Conservation (phyloP, 1,140 invertebrate species). For the Halyomorpha halys region DNA sequence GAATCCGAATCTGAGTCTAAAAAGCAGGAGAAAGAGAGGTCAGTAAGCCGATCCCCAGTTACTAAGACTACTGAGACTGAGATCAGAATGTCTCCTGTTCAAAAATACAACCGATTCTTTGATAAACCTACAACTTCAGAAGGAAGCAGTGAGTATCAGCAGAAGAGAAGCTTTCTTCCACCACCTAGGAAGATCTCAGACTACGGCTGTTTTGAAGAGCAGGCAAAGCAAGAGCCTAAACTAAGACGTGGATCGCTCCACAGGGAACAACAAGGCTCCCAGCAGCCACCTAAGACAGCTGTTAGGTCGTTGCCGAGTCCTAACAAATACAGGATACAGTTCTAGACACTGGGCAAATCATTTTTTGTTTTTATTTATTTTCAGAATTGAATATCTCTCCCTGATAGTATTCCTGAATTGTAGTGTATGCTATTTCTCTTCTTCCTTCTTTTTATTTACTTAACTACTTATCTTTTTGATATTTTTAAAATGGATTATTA, state of each 20-base stretch:
- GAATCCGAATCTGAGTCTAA: conserved; percentile 4
- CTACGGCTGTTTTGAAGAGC: conserved; percentile 29
- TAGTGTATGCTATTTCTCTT: too few relatives aligned
- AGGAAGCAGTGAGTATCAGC: conserved; percentile 22
- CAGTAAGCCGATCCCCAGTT: neutral
- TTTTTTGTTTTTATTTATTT: too few relatives aligned
- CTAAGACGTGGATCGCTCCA: conserved; percentile 31
- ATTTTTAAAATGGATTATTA: too few relatives aligned
- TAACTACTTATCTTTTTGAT: too few relatives aligned
- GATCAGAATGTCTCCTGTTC: conserved; percentile 3
- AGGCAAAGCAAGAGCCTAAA: conserved; percentile 30
- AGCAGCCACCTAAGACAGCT: conserved; percentile 22
- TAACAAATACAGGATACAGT: conserved; percentile 35
- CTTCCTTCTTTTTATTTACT: too few relatives aligned
- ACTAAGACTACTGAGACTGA: conserved; percentile 1
- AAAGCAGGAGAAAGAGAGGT: conserved; percentile 5
- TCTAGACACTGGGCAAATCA: conserved; percentile 22
- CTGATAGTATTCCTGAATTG: too few relatives aligned
- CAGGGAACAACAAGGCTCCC: conserved; percentile 26
- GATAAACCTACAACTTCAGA: conserved; percentile 13
- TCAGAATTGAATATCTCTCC: too few relatives aligned
- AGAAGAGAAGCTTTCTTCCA: conserved; percentile 29
- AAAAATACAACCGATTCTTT: conserved; percentile 17
- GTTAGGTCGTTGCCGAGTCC: conserved; percentile 32
- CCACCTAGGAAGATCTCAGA: conserved; percentile 32